Evolutionary conservation across 2,113 vertebrate genomes (phyloP).

Genomic region (Tilapia sparmanii): DNA sequence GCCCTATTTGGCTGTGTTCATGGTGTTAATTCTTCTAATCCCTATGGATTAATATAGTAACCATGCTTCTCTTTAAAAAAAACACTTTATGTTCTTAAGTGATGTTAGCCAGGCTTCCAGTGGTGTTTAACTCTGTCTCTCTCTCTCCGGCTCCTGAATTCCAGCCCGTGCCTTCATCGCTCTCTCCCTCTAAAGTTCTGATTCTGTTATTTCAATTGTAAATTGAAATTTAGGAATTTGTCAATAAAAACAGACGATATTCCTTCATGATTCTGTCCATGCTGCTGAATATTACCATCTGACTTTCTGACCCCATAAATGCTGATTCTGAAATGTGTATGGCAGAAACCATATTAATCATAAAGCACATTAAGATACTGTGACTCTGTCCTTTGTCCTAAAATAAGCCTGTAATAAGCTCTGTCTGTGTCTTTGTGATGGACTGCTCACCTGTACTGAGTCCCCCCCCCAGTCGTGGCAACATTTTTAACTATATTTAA

Average conservation of each 20-base stretch:
- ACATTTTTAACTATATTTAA: background rate
- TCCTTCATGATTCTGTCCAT: background rate
- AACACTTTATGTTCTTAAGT: background rate
- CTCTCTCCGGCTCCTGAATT: background rate
- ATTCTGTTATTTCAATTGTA: background rate
- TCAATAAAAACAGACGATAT: rapidly evolving
- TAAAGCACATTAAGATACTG: background rate
- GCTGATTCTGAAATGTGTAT: too few relatives aligned
- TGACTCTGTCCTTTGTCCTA: background rate
- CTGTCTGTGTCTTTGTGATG: background rate
- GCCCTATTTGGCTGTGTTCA: rapidly evolving
- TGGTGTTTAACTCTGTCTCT: background rate
- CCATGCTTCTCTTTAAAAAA: background rate
- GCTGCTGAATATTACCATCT: rapidly evolving
- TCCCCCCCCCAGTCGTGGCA: background rate
- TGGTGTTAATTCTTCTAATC: background rate
- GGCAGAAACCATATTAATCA: background rate
- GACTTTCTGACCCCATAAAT: background rate
- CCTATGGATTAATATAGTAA: background rate
- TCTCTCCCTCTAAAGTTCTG: background rate
- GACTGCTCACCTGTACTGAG: background rate
- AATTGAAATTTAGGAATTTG: background rate
- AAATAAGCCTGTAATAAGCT: background rate
- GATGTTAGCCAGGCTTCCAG: background rate
- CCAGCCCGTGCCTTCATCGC: background rate